Base-by-base conservation (phyloP, 2,113 vertebrate genomes). In the Platichthys stellatus region DNA sequence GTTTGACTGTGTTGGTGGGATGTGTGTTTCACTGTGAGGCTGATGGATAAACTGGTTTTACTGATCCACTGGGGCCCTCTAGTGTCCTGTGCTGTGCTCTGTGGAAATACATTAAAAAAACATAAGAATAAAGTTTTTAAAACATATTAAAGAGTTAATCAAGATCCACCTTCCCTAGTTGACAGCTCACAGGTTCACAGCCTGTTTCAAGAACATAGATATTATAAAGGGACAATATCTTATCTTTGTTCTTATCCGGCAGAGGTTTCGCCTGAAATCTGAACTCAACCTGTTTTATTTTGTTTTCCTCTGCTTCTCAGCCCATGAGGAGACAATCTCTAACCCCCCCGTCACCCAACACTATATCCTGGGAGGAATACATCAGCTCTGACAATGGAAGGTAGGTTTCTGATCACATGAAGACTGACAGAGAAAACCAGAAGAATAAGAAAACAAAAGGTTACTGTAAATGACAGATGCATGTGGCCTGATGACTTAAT, bases 281-380 rank as follows among this genome's bases (percentile, higher is more conserved):
- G 53, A 40, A 26, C 4, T 56, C 54, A 5, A 57, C 13, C 0
- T 28, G 13, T 43, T 58, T n/a, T 63, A 2, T 35, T 47, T 26
- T 5, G 0, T 73, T 28, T 64, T 9, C 61, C 31, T 57, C 1
- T 72, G 20, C 72, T 53, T 59, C 64, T 63, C 89, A 99, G 98
- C 96, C 98, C 0, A 93, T 94, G 72, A 93, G 98, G 75, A 95
- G 98, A 76, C 97, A 96, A 88, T 99, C 98, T 1, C 94, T 99
- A 26, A 97, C 96, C 0, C 93, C 97, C 0, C 98, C 98, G 0
- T 95, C 96, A 0, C 96, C 96, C 59, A 99, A 96, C 92, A 98
- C 96, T 31, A 97, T 98, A 76, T 96, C 97, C 0, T 99, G 98
- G 98, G 98, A 99, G 68, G 98, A 99, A 71, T 99, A 99, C 93